A percentile compares a stretch with the other conserved stretches of the same genome.
phyloP scores from a whole-genome alignment of 2,797 vertebrate genomes.

The Gouania willdenowi region DNA sequence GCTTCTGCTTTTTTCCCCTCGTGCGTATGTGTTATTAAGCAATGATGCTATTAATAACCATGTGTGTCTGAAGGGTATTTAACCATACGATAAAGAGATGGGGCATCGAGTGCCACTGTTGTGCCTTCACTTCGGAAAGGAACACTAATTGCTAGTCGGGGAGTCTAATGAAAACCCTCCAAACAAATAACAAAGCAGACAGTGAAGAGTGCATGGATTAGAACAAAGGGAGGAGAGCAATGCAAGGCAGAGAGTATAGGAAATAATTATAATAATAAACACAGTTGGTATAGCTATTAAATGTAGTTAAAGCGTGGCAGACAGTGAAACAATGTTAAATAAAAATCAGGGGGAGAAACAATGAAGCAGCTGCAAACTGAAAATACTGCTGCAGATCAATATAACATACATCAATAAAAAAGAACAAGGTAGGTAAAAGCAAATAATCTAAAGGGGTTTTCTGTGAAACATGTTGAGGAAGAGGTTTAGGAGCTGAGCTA shows the following conservation, averaged over 20 bases:
- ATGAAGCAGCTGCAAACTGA: conserved; percentile 13
- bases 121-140: conserved; percentile 60
- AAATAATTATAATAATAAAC: conserved; percentile 49
- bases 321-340: conserved; percentile 29
- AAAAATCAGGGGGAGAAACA: conserved; percentile 29
- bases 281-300: conserved; percentile 32
- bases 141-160: conserved; percentile 67
- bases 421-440: conserved; percentile 19
- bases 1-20: conserved; percentile 43
- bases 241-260: conserved; percentile 32
- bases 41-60: conserved; percentile 73
- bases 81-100: conserved; percentile 71
- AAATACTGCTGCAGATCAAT: conserved; percentile 31
- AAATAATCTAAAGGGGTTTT: conserved; percentile 21
- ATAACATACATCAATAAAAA: conserved; percentile 22
- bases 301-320: conserved; percentile 28
- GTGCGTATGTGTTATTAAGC: conserved; percentile 60
- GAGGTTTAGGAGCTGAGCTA: conserved; percentile 36
- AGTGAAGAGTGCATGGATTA: conserved; percentile 49
- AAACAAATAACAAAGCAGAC: conserved; percentile 68
- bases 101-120: conserved; percentile 64
- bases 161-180: conserved; percentile 71
- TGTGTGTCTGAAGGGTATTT: conserved; percentile 70
- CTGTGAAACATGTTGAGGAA: conserved; percentile 18
- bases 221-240: conserved; percentile 43